phyloP scores from a whole-genome alignment of 1,140 invertebrate genomes.

The Procambarus clarkii region DNA sequence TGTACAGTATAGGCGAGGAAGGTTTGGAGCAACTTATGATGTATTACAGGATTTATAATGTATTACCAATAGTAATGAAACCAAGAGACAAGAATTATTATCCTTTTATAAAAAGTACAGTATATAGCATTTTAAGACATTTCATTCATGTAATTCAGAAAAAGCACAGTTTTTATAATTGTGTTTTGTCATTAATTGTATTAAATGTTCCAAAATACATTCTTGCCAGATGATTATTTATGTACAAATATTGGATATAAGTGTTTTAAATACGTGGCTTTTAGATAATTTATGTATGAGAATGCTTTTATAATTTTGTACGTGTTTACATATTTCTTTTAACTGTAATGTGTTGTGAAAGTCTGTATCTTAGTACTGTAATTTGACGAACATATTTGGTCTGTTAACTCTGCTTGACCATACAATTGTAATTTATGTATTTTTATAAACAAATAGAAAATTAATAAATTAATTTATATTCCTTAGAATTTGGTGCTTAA shows the following conservation, averaged over 20 bases:
- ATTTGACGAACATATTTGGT: background rate
- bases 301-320: constrained; percentile 5
- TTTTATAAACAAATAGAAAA: constrained; percentile 5
- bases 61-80: background rate
- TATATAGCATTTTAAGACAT: background rate
- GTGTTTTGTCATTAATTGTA: background rate
- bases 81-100: background rate
- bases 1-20: background rate
- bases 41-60: background rate
- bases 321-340: background rate
- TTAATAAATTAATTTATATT: background rate
- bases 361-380: background rate
- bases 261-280: background rate
- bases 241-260: constrained; percentile 15
- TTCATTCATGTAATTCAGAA: background rate
- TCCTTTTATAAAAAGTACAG: background rate
- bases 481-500: background rate
- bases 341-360: background rate
- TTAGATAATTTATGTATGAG: background rate
- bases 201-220: background rate
- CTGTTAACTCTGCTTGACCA: background rate
- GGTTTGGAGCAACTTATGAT: background rate
- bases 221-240: background rate
- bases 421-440: background rate
- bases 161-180: background rate